Base-by-base conservation (phyloP, 2,797 vertebrate genomes). In the Fundulus diaphanus region DNA sequence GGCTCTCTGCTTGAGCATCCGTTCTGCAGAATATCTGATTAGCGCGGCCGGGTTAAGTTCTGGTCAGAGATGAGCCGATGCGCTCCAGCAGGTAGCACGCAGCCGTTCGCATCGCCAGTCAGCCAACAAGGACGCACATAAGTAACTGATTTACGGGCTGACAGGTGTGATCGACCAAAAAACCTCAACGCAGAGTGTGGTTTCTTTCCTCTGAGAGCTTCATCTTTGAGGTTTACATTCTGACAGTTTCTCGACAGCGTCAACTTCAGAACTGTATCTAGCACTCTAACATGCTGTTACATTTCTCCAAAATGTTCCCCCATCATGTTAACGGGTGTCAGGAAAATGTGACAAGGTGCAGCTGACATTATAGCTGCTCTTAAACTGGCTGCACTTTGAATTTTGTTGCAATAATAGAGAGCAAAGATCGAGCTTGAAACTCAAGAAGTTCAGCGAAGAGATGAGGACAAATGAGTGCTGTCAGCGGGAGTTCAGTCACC, bases 141-240 rank as follows among this genome's bases (percentile, higher is more conserved):
- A 82, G 82, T 65, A 65, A 49, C 77, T 75, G 86, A 88, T 75
- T 79, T 74, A 57, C 63, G 5, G 75, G 46, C 84, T 90, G 90
- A 89, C 91, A 86, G 84, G 87, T 82, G 84, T 72, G 84, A 91
- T 92, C 75, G 80, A 90, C 74, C 85, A 85, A 87, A 83, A 46
- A 87, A 79, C 78, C 83, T 83, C 72, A 65, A 73, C 76, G 12
- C 83, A 13, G 42, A 85, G 87, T 85, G 83, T 76, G 80, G 87
- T 85, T 72, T 76, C 72, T 82, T 86, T 82, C 87, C 87, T 88
- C 76, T 40, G 81, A 89, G 87, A 80, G 86, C 78, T 81, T 86
- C 84, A 1, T 88, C 77, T 85, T 29, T 65, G 59, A 85, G 80
- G 75, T 87, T 89, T 81, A n/a, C 51, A 48, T 48, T 82, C 87